phyloP scores from a whole-genome alignment of 2,797 vertebrate genomes.

The Enteromius fasciolatus region DNA sequence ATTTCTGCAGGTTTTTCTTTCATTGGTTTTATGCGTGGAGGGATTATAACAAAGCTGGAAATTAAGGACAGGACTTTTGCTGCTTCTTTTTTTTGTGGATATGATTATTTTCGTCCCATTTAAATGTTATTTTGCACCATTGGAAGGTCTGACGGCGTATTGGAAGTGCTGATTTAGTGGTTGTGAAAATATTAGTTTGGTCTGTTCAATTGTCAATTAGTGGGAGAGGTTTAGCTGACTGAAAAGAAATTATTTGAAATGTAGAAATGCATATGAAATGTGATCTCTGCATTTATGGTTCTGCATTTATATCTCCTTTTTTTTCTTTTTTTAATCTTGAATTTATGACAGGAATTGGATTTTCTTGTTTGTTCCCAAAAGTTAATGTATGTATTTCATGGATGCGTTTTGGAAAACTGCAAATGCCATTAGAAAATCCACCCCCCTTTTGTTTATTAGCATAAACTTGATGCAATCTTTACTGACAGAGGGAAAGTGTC shows the following conservation, averaged over 20 bases:
- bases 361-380: slow-evolving; percentile 37
- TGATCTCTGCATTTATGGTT: slow-evolving; percentile 42
- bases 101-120: neutral
- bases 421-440: slow-evolving; percentile 17
- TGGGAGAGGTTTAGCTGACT: slow-evolving; percentile 17
- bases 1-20: neutral
- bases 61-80: neutral
- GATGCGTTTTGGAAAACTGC: slow-evolving; percentile 37
- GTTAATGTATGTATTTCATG: slow-evolving; percentile 50
- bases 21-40: neutral
- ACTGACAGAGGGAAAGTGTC: slow-evolving; percentile 50
- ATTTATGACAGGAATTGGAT: slow-evolving; percentile 36
- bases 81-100: neutral
- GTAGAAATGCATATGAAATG: slow-evolving; percentile 31
- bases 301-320: neutral
- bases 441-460: slow-evolving; percentile 8
- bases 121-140: slow-evolving; percentile 1
- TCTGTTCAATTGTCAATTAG: slow-evolving; percentile 1
- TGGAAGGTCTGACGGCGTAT: slow-evolving; percentile 1
- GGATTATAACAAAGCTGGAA: neutral
- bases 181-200: slow-evolving; percentile 32
- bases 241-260: slow-evolving; percentile 9
- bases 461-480: slow-evolving; percentile 50
- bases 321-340: neutral
- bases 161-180: slow-evolving; percentile 7